Base-by-base conservation (phyloP, 1,140 invertebrate species). In the Papilio xuthus region DNA sequence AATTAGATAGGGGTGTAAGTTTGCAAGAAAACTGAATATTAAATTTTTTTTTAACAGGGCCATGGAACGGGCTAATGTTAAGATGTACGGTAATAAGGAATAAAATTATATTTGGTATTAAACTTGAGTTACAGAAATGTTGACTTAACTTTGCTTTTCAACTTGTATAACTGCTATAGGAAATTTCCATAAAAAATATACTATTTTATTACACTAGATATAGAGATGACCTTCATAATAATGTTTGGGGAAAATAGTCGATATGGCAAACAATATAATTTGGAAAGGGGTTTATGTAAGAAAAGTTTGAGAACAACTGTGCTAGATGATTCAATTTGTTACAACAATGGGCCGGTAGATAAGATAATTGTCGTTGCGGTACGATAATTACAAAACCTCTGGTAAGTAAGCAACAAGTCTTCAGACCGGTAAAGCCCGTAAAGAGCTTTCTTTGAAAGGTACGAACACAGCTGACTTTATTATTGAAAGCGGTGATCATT, bases 401-500 rank as follows among this genome's bases (percentile, higher is more conserved):
- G 79, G 80, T 79, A 84, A 75, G 50, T 75, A 75, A 75, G 80
- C 82, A 82, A 81, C 79, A 76, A 75, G 78, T 74, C 81, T 83
- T 84, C 74, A 76, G 82, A 88, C 89, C 86, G 82, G 87, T 88
- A 90, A 92, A 90, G 86, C 85, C 79, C 83, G 76, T 81, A 82
- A 83, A 80, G 83, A 86, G 86, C 90, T 93, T 93, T 92, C 91
- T 92, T 89, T 86, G 89, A 89, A 90, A 92, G 88, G 90, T 82
- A 87, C 79, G 88, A 90, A 91, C 92, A 90, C 89, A 89, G 87
- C 85, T 89, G 87, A 86, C 87, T 91, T 90, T 93, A 90, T 90
- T 92, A 93, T 92, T 92, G 92, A 92, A 92, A 92, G 92, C 86
- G 77, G 78, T 87, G 91, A 92, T 93, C 84, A 86, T 4, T 92